Base-by-base conservation (phyloP, 23 tunicate species). In the Halocynthia roretzi region DNA sequence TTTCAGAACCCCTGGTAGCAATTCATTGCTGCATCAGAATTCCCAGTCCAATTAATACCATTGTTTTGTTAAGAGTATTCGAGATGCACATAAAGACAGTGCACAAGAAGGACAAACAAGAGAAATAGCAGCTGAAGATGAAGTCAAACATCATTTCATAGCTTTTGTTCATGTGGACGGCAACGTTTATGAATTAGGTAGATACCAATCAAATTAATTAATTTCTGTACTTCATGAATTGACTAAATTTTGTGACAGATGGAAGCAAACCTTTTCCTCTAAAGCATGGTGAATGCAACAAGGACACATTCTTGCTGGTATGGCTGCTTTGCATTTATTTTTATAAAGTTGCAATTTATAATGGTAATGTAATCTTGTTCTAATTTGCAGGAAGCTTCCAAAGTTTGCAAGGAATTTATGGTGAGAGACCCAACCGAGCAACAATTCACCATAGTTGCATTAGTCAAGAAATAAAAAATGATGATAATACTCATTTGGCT, bases 231-330 rank as follows among this genome's bases (percentile, higher is more conserved):
- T n/a, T n/a, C 23, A 18, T 11, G 15, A 14, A 50, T 72, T 72
- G 5, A 62, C 5, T 6, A 17, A 31, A 4, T 31, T 31, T 31
- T 31, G 44, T 31, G 4, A 31, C 44, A 31, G 99, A 96, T 83
- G 99, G 99, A 6, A 77, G 85, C 11, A 96, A 96, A 80, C 76
- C 78, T n/a, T 82, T 79, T 68, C 96, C 99, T 12, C 82, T 96
- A 1, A 82, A 81, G 22, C 99, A 96, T 69, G 99, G 96, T 8
- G 15, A 80, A 7, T 66, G 93, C 19, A 75, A 86, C 7, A 74
- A 80, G 8, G 89, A 85, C 8, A 82, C 84, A 8, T 91, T 91
- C 44, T 31, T 31, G 4, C 44, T 31, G 44, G 44, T 31, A 31
- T 31, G 44, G 44, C 44, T 31, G 44, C 44, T 31, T 31, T 31